Evolutionary conservation across 1,140 invertebrate genomes (phyloP), one percentile per base, ranked within the genome.

Genomic region (Eubasilissa regina): DNA sequence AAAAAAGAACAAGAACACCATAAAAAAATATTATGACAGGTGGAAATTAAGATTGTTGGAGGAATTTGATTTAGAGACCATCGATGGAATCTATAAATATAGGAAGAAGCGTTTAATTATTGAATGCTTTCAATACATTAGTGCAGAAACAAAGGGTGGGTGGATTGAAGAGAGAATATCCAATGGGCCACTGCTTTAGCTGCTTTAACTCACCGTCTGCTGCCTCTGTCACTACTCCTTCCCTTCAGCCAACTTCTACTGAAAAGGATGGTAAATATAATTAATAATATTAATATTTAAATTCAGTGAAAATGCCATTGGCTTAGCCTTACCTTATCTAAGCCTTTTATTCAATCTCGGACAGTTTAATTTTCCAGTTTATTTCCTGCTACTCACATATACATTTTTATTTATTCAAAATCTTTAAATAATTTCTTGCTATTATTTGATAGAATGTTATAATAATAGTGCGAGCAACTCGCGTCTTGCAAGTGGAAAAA

Each of bases 101-200:
- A 73, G 75, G 53, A 66, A 78, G 51, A 73, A 70, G 53, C 8
- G 44, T 58, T 62, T 73, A 62, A n/a, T 48, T 13, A 4, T 58
- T 48, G 66, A 78, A 78, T 78, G 77, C 77, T 78, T 60, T 13
- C 62, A 15, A 78, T 43, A 47, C 10, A 73, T 56, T 73, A 60
- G 77, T 17, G 55, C 19, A 78, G 43, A 56, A 66, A 75, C 68
- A 79, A 75, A 58, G 73, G 78, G 66, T 62, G 77, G 72, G 58
- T 55, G 68, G 62, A 56, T 35, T 21, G 75, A 74, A 62, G 51
- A 80, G 78, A 81, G 83, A 85, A 84, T 89, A 84, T 93, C 93
- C 91, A 94, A 94, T 94, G 93, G 93, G 93, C 93, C 93, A 94
- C 90, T 94, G 93, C 89, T 91, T 93, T 85, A 93, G 93, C 85